phyloP scores from a whole-genome alignment of 2,888 invertebrate genomes.

The Tachystola acroxantha region DNA sequence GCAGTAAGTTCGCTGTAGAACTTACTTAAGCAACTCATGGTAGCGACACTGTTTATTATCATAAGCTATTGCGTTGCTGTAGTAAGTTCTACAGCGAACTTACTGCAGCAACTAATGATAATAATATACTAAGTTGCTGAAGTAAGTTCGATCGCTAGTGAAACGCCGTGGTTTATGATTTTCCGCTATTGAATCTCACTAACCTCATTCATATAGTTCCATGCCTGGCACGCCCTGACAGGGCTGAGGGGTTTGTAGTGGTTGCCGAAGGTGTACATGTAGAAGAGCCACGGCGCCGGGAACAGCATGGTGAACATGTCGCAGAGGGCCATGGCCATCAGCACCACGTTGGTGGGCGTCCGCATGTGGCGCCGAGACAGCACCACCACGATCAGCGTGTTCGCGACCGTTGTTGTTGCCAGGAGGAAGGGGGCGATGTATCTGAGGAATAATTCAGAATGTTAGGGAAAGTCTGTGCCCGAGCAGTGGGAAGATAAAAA shows the following conservation, averaged over 20 bases:
- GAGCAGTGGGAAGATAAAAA: no score
- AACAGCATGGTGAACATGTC: slow-evolving; percentile 95
- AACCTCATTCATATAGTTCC: slow-evolving; percentile 89
- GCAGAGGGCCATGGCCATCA: slow-evolving; percentile 97
- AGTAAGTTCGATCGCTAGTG: no score
- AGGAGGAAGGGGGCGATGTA: slow-evolving; percentile 90
- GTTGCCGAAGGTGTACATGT: slow-evolving; percentile 94
- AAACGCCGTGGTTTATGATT: no score
- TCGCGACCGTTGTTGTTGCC: slow-evolving; percentile 92
- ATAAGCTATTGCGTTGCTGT: no score
- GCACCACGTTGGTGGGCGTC: slow-evolving; percentile 93
- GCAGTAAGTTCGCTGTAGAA: no score
- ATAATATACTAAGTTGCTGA: no score
- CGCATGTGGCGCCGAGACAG: slow-evolving; percentile 94
- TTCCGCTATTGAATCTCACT: no score
- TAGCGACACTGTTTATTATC: no score
- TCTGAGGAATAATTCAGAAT: slow-evolving; percentile 29
- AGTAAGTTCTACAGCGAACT: no score
- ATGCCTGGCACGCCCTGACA: slow-evolving; percentile 86
- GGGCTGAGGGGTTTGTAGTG: slow-evolving; percentile 89
- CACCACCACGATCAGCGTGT: slow-evolving; percentile 93
- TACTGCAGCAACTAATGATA: no score
- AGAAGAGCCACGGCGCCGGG: slow-evolving; percentile 94
- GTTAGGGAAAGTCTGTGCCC: no score
- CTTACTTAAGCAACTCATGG: no score